phyloP scores from a whole-genome alignment of 1,140 invertebrate species.

The Penaeus chinensis region DNA sequence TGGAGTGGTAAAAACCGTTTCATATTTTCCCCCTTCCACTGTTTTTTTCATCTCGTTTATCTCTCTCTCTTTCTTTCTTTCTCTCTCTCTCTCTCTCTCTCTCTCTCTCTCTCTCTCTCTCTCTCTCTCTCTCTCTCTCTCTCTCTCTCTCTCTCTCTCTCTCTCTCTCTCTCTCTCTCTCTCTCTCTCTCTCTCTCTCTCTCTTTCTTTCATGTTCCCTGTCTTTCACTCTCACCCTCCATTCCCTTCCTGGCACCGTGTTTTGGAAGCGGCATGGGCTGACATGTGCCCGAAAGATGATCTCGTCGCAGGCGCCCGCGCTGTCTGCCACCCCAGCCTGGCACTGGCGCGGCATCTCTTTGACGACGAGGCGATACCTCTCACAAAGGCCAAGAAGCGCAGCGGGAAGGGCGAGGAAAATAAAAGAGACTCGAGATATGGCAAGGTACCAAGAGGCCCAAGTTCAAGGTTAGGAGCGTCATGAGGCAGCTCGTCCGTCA shows the following conservation, averaged over 20 bases:
- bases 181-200: background rate
- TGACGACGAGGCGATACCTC: too few relatives aligned
- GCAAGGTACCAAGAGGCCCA: too few relatives aligned
- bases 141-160: background rate
- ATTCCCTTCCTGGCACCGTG: background rate
- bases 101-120: slow-evolving; percentile 39
- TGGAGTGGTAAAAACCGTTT: background rate
- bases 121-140: slow-evolving; percentile 19
- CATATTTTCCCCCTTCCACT: background rate
- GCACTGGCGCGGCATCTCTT: too few relatives aligned
- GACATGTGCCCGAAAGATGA: too few relatives aligned
- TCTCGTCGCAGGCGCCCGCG: too few relatives aligned
- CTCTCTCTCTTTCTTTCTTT: slow-evolving; percentile 22
- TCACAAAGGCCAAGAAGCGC: too few relatives aligned
- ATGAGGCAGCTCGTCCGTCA: too few relatives aligned
- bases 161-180: background rate
- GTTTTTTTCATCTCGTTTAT: background rate
- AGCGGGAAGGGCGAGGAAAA: too few relatives aligned
- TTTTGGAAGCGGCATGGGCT: too few relatives aligned
- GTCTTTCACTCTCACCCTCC: slow-evolving; percentile 9
- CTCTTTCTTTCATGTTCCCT: background rate
- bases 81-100: slow-evolving; percentile 39
- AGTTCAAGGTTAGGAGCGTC: too few relatives aligned
- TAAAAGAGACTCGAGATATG: too few relatives aligned
- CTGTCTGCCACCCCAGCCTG: too few relatives aligned